Base-by-base conservation (phyloP, 1,140 invertebrate genomes). In the Doryteuthis pealeii region DNA sequence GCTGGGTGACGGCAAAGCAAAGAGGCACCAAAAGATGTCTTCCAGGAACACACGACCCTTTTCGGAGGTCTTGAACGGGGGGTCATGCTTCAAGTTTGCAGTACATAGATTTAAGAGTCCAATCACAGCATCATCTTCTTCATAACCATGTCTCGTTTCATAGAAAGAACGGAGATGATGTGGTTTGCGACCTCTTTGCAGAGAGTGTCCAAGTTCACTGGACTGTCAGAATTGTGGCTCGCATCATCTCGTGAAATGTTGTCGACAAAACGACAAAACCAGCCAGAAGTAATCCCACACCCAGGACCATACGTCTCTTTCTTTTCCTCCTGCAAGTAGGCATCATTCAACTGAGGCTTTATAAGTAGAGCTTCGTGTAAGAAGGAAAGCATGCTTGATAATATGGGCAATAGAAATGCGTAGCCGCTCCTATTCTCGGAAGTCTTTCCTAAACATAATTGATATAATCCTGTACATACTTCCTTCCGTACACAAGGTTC, bases 271-370 rank as follows among this genome's bases (percentile, higher is more conserved):
- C 94, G 90, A 80, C 95, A 95, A 1, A 76, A 96, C 89, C 0
- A 97, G 88, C 95, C 95, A 96, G 84, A 97, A 97, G 87, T 96
- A 98, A 85, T 98, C 96, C 30, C 95, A 87, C 95, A 97, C 6
- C 95, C 95, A 6, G 95, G 95, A 1, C 95, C 95, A 85, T 95
- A 96, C 0, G 95, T 94, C 82, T 96, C 95, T 83, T 96, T 96
- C 2, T 94, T 80, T 67, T 86, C 83, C 45, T 77, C 32, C 40
- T 71, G n/a, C 30, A 68, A 32, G 10, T 32, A 32, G 5, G 32
- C 87, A 40, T 87, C 81, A 71, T 78, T 75, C 78, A 83, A 84
- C 74, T 84, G 92, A 10, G 94, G 93, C 72, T 94, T 91, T 92
- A 97, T 95, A 62, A 92, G 90, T 82, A 96, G 93, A 2, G 95